A percentile compares a stretch with the other conserved stretches of the same genome.
Conservation (phyloP, 2,797 vertebrate species). For the Sphaeramia orbicularis region DNA sequence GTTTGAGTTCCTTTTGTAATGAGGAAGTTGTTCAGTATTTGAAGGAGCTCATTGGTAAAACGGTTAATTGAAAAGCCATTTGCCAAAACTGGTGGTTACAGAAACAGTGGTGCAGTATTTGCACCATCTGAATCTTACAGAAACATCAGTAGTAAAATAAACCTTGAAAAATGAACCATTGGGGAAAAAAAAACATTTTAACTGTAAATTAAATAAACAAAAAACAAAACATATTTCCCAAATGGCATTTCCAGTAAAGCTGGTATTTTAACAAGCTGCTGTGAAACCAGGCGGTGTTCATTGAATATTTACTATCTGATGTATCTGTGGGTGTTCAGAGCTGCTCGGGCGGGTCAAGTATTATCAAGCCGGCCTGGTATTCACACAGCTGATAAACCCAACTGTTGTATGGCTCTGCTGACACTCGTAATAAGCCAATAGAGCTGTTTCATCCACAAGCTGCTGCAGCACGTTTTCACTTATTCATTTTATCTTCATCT, state of each 20-base stretch:
- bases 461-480: neutral
- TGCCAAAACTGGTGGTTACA: too few relatives aligned
- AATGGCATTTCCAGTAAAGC: too few relatives aligned
- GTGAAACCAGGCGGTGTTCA: conserved; percentile 26
- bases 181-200: too few relatives aligned
- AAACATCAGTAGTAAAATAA: neutral
- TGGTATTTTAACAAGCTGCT: conserved; percentile 19
- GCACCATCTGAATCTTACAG: neutral
- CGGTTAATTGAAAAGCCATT: neutral
- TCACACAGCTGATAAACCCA: conserved; percentile 71
- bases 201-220: too few relatives aligned
- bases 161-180: too few relatives aligned
- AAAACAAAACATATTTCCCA: too few relatives aligned
- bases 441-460: neutral
- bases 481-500: neutral
- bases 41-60: conserved; percentile 1
- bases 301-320: conserved; percentile 25
- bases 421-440: neutral
- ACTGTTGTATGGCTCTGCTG: conserved; percentile 36
- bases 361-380: conserved; percentile 64
- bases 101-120: neutral
- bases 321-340: conserved; percentile 32
- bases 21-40: conserved; percentile 2
- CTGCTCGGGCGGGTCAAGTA: conserved; percentile 55
- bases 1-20: conserved; percentile 10